Evolutionary conservation across 2,113 vertebrate genomes (phyloP), one percentile per base, ranked within the genome.

Genomic region (Dissostichus mawsoni): DNA sequence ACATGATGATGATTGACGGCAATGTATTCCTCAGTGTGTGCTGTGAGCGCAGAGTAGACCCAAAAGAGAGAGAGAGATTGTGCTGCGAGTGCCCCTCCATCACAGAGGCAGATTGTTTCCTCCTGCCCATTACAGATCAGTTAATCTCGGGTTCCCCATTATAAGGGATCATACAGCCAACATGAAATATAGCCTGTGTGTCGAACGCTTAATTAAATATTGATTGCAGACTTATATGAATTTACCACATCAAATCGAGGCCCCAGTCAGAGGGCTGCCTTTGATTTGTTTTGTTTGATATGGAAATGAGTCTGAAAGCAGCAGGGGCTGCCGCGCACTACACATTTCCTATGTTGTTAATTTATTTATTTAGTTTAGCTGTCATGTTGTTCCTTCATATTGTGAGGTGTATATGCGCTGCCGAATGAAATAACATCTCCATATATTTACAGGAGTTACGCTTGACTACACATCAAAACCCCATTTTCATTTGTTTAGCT

Each of bases 191-290:
- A 94, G 85, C 82, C 89, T 89, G 67, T 85, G 87, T 91, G 89
- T 91, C 51, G 69, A 93, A 90, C 85, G 74, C 89, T 92, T 94
- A 89, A 93, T 95, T 90, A 93, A 94, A 93, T 93, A 95, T 94
- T 94, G 90, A 95, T 94, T 91, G 81, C 81, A 81, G 88, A 88
- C 90, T 94, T 95, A 87, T 90, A 90, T 89, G 86, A 93, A 87
- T 94, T 93, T 93, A 91, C 86, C 86, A 90, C 90, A 90, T 93
- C 87, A 93, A 91, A 93, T 92, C 69, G 74, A 68, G 86, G 56
- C 82, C 88, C 76, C 85, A 52, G 90, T 90, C 59, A 80, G 87
- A 92, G 79, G 86, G 70, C 89, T 78, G 90, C 82, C 89, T 94
- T 94, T 94, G 93, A 93, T 90, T 66, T 23, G 10, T 68, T 79